Evolutionary conservation across 2,797 vertebrate genomes (phyloP).

Genomic region (Lepidocolaptes lacrymiger): DNA sequence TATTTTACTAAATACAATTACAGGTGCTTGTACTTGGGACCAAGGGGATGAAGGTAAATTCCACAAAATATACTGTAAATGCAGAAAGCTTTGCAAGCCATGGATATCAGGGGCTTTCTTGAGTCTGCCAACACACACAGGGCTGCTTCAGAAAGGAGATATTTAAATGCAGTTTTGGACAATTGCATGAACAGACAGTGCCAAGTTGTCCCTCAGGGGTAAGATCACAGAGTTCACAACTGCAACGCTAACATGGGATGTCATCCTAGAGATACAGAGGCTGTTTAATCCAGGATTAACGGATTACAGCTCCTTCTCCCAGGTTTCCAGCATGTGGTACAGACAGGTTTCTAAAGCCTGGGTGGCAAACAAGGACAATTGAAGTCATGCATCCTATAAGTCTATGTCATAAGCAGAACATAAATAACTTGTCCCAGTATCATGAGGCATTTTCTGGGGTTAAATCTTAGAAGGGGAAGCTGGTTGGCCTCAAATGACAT

Average conservation of each 20-base stretch:
- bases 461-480: neutral
- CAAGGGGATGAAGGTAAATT: neutral
- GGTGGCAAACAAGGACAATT: neutral
- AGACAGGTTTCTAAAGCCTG: neutral
- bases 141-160: neutral
- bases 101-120: neutral
- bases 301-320: neutral
- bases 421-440: neutral
- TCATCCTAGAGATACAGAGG: neutral
- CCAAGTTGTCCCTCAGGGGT: neutral
- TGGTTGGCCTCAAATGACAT: neutral
- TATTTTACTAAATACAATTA: neutral
- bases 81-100: neutral
- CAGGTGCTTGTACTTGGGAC: neutral
- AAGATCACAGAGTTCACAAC: neutral
- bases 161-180: neutral
- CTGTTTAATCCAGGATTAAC: constrained; percentile 43
- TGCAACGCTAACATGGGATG: neutral
- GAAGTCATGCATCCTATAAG: neutral
- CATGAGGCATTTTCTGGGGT: neutral
- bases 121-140: neutral
- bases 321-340: neutral
- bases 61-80: neutral
- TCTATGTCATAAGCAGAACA: neutral
- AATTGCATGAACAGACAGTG: neutral